Evolutionary conservation across 1,140 invertebrate species (phyloP).

Genomic region (Riptortus pedestris): DNA sequence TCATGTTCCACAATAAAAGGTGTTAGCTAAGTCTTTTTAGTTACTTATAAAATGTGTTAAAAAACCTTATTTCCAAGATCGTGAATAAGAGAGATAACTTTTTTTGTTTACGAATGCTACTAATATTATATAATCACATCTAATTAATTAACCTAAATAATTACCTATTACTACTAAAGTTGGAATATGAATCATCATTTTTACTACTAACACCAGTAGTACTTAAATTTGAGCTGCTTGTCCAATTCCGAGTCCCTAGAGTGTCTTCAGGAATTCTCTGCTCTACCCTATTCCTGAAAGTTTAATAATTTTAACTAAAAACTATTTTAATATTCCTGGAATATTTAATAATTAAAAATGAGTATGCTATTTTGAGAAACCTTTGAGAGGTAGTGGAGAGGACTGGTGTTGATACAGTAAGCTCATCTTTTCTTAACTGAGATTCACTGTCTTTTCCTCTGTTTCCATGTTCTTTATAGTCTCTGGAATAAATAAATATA

Average conservation of each 20-base stretch:
- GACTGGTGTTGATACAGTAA: slow-evolving; percentile 63
- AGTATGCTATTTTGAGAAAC: background rate
- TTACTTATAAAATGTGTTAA: too few relatives aligned
- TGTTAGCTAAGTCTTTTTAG: too few relatives aligned
- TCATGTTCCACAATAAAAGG: too few relatives aligned
- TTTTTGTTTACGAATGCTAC: too few relatives aligned
- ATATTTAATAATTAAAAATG: too few relatives aligned
- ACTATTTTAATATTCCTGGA: too few relatives aligned
- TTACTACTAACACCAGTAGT: background rate
- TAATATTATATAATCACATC: too few relatives aligned
- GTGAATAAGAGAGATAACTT: too few relatives aligned
- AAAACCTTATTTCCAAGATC: too few relatives aligned
- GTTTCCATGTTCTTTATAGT: slow-evolving; percentile 79
- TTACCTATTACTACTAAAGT: slow-evolving; percentile 6
- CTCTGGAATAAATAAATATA: slow-evolving; percentile 41
- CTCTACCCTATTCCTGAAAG: background rate
- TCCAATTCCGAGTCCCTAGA: slow-evolving; percentile 27
- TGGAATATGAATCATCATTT: slow-evolving; percentile 6
- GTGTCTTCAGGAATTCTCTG: slow-evolving; percentile 5
- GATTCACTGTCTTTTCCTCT: slow-evolving; percentile 48
- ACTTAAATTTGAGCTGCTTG: slow-evolving; percentile 29
- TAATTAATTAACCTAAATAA: too few relatives aligned
- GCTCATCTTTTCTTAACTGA: slow-evolving; percentile 46
- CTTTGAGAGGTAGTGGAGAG: slow-evolving; percentile 39
- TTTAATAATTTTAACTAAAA: too few relatives aligned